A percentile compares a stretch with the other conserved stretches of the same genome.
Evolutionary conservation across 2,113 vertebrate genomes (phyloP).

Genomic region (Grallaria varia): DNA sequence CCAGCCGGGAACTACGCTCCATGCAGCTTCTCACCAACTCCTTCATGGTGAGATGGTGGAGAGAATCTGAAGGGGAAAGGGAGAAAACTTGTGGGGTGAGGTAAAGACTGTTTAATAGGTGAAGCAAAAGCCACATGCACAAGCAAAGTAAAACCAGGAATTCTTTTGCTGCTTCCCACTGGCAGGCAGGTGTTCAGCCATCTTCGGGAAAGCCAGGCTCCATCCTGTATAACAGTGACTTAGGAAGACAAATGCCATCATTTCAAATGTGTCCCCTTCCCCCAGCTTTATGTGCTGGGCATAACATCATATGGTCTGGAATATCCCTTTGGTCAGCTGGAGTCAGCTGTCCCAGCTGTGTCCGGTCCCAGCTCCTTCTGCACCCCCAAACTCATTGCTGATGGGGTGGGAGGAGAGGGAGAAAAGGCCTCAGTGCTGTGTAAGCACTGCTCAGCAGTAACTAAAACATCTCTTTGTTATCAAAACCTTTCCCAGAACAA

Average conservation of each 20-base stretch:
- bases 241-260: background rate
- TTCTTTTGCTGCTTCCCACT: background rate
- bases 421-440: background rate
- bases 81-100: background rate
- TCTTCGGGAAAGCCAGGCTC: background rate
- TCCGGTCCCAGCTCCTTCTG: background rate
- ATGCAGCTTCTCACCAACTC: background rate
- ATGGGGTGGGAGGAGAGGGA: background rate
- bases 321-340: background rate
- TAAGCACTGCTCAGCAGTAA: background rate
- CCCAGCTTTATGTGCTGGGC: background rate
- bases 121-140: background rate
- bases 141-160: background rate
- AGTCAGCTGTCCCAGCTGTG: background rate
- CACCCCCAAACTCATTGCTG: background rate
- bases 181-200: background rate
- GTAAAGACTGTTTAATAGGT: background rate
- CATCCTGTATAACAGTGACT: fast-evolving
- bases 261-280: background rate
- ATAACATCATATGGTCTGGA: background rate
- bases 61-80: background rate
- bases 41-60: too few species aligned
- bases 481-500: background rate
- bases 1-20: background rate
- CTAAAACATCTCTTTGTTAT: background rate